phyloP scores from a whole-genome alignment of 2,888 invertebrate genomes.

The Eulithis prunata region DNA sequence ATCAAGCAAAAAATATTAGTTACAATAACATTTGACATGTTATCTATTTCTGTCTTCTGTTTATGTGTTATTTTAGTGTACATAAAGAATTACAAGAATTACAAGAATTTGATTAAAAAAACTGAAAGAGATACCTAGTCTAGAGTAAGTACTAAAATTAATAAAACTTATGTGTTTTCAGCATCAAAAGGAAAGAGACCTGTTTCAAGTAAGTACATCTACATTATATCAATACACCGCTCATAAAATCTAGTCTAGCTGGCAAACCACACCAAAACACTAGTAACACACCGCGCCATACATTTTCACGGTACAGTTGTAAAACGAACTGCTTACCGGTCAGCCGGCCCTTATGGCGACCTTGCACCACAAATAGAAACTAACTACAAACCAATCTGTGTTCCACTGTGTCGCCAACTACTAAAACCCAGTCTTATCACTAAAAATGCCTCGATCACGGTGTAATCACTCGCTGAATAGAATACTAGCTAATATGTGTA shows the following conservation, averaged over 20 bases:
- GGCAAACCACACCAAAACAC: slow-evolving; percentile 23
- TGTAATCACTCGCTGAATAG: slow-evolving; percentile 66
- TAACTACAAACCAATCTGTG: slow-evolving; percentile 32
- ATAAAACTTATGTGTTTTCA: slow-evolving; percentile 4
- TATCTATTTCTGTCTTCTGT: too few relatives aligned
- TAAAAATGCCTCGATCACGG: slow-evolving; percentile 80
- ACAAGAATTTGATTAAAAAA: too few relatives aligned
- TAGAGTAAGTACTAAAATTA: not conserved
- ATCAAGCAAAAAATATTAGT: too few relatives aligned
- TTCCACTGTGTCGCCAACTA: slow-evolving; percentile 70
- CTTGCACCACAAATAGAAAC: slow-evolving; percentile 73
- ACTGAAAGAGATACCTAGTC: not conserved
- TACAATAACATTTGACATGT: too few relatives aligned
- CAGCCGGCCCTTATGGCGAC: slow-evolving; percentile 69
- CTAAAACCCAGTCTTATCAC: slow-evolving; percentile 73
- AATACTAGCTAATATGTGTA: slow-evolving; percentile 67
- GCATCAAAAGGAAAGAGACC: slow-evolving; percentile 3
- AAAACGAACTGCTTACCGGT: slow-evolving; percentile 48
- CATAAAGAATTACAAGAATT: too few relatives aligned
- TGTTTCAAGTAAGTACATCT: slow-evolving; percentile 9
- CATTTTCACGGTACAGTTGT: slow-evolving; percentile 49
- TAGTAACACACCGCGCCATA: slow-evolving; percentile 32
- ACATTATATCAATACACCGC: not conserved
- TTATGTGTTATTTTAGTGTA: too few relatives aligned
- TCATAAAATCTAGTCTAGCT: slow-evolving; percentile 4